phyloP scores from a whole-genome alignment of 2,888 invertebrate species.

The Hemistola chrysoprasaria region DNA sequence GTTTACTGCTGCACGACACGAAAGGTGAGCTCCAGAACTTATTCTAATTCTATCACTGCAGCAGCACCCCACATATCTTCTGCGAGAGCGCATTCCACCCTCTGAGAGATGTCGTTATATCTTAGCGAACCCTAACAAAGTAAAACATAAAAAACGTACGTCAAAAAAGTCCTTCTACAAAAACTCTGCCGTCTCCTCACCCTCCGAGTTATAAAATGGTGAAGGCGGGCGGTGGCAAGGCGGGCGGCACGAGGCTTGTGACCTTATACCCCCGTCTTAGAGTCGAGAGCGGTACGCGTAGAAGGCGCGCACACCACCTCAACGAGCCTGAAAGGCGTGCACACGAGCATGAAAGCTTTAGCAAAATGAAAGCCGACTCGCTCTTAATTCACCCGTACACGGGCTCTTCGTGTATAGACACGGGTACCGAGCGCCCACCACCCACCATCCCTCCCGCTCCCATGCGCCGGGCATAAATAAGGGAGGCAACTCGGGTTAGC shows the following conservation, averaged over 20 bases:
- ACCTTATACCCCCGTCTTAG: conserved; percentile 60
- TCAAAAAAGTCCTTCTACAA: conserved; percentile 81
- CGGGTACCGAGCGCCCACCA: conserved; percentile 52
- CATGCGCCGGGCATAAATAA: conserved; percentile 74
- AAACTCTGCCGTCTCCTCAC: conserved; percentile 74
- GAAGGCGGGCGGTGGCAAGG: conserved; percentile 53
- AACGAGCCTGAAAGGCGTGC: conserved; percentile 72
- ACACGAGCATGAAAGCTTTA: conserved; percentile 80
- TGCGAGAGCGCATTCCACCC: conserved; percentile 60
- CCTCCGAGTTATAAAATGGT: conserved; percentile 77
- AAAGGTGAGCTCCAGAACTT: too few relatives aligned
- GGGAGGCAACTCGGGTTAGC: conserved; percentile 77
- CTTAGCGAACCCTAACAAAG: conserved; percentile 78
- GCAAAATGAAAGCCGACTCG: conserved; percentile 82
- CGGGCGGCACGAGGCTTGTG: conserved; percentile 40
- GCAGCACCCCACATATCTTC: conserved; percentile 50
- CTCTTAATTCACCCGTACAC: conserved; percentile 80
- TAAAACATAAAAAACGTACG: conserved; percentile 81
- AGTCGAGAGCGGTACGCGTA: conserved; percentile 58
- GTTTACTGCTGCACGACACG: too few relatives aligned
- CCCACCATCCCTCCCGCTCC: conserved; percentile 40
- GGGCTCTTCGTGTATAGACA: conserved; percentile 61
- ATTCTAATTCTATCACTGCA: conserved; percentile 17
- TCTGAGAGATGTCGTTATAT: conserved; percentile 73
- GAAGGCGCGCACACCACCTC: conserved; percentile 56